phyloP scores from a whole-genome alignment of 2,113 vertebrate genomes.

The Muscicapa adusta region DNA sequence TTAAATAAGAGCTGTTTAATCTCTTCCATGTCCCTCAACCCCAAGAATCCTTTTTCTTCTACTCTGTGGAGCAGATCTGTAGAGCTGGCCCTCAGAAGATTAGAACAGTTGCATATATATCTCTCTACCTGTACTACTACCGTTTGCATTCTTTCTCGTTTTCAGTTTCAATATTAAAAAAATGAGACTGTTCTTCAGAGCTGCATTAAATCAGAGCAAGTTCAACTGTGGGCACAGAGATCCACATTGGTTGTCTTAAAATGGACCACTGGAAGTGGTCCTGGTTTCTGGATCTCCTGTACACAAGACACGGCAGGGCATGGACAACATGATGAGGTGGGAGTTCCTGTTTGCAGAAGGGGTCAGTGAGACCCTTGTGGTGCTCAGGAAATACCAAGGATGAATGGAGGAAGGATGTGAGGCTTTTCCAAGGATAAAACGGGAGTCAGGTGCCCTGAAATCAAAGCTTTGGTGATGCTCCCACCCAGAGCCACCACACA shows the following conservation, averaged over 20 bases:
- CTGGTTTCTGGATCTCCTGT: neutral
- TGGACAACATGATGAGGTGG: neutral
- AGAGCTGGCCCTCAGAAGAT: neutral
- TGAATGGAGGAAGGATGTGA: neutral
- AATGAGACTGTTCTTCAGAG: neutral
- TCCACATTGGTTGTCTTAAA: neutral
- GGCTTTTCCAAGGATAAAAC: neutral
- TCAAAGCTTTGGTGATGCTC: neutral
- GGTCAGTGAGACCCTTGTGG: neutral
- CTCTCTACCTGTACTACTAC: neutral
- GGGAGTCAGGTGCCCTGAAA: neutral
- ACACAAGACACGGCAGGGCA: neutral
- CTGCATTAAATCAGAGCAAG: neutral
- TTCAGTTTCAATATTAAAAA: neutral
- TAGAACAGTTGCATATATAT: neutral
- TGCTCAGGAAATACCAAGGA: neutral
- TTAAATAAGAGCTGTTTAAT: neutral
- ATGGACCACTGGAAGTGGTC: rapidly evolving
- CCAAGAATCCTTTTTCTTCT: neutral
- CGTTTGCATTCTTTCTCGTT: rapidly evolving
- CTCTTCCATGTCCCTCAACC: neutral
- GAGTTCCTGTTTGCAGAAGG: neutral
- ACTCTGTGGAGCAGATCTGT: neutral
- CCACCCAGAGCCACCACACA: neutral
- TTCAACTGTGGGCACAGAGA: neutral